A percentile compares a stretch with the other conserved stretches of the same genome.
Conservation (phyloP, 2,888 invertebrate genomes). For the Thera obeliscata region DNA sequence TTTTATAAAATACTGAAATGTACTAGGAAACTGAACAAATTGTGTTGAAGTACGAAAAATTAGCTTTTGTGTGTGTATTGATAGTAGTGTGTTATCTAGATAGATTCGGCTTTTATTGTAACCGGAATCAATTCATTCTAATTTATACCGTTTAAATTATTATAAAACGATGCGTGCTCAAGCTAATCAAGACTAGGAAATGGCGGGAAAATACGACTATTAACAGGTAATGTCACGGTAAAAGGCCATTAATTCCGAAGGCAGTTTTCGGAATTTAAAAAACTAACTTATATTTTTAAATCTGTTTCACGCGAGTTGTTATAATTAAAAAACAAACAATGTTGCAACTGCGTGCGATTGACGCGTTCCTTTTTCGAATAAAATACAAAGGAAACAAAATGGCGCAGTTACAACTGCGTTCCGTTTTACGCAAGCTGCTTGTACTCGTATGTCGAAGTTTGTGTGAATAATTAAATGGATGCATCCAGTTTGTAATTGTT, state of each 20-base stretch:
- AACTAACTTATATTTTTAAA: constrained; percentile 29
- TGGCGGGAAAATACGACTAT: constrained; percentile 39
- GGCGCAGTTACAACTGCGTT: constrained; percentile 11
- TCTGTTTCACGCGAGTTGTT: constrained; percentile 21
- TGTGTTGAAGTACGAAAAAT: neutral
- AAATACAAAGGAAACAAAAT: constrained; percentile 15
- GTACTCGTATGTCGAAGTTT: constrained; percentile 21
- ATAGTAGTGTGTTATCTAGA: neutral
- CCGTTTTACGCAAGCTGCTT: constrained; percentile 20
- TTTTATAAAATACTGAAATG: constrained; percentile 3
- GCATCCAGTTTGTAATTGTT: constrained; percentile 26
- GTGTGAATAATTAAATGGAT: constrained; percentile 27
- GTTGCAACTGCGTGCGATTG: constrained; percentile 6
- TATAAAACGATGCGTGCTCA: constrained; percentile 32
- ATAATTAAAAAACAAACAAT: constrained; percentile 3
- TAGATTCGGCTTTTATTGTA: neutral
- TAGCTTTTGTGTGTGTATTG: neutral
- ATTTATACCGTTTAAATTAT: constrained; percentile 16
- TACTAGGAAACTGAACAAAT: neutral
- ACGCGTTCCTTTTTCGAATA: constrained; percentile 14
- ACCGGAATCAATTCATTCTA: constrained; percentile 4
- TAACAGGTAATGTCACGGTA: constrained; percentile 40
- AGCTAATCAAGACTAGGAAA: constrained; percentile 33
- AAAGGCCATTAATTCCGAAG: constrained; percentile 34
- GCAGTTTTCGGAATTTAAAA: constrained; percentile 30